Base-by-base conservation (phyloP, 2,113 vertebrate genomes). In the Triplophysa rosa region DNA sequence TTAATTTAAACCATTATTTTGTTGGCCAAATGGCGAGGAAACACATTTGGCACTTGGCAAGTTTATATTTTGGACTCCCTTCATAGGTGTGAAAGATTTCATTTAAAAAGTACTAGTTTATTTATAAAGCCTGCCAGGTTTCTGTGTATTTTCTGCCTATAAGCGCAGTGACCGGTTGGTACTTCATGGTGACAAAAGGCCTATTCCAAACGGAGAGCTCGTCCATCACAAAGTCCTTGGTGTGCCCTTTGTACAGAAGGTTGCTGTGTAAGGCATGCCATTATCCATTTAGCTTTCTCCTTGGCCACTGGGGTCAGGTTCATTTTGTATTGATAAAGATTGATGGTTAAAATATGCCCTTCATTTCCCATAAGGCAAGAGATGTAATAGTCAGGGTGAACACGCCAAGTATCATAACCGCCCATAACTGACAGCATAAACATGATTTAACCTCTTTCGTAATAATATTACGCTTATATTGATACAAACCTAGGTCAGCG, bases 181-280 rank as follows among this genome's bases (percentile, higher is more conserved):
- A 58, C 12, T 59, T 67, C 19, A 56, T n/a, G 54, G 16, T 9
- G 54, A 21, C 19, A 9, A 10, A 2, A 19, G n/a, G 54, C 7
- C 16, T 19, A 19, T 52, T 11, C 9, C 24, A 75, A 63, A n/a
- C 3, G 3, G 16, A 40, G 67, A 17, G 4, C 42, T 37, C 59
- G 2, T 79, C 69, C 79, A 80, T 66, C 69, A 67, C 65, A 72
- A 58, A 66, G 47, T 62, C 69, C 47, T 73, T 80, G 33, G 62
- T n/a, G 26, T 71, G 23, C 49, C 14, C 40, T 71, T 45, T 56
- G 47, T 40, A 54, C 59, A 52, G 33, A 63, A 63, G 67, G 37
- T 64, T 80, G 40, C 26, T 66, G 47, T 24, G 59, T 70, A 61
- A 24, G 61, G 40, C 67, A 71, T 52, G 61, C 68, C 54, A 29